Evolutionary conservation across 2,888 invertebrate genomes (phyloP), one percentile per base, ranked within the genome.

Genomic region (Leptopilina drosophilae): DNA sequence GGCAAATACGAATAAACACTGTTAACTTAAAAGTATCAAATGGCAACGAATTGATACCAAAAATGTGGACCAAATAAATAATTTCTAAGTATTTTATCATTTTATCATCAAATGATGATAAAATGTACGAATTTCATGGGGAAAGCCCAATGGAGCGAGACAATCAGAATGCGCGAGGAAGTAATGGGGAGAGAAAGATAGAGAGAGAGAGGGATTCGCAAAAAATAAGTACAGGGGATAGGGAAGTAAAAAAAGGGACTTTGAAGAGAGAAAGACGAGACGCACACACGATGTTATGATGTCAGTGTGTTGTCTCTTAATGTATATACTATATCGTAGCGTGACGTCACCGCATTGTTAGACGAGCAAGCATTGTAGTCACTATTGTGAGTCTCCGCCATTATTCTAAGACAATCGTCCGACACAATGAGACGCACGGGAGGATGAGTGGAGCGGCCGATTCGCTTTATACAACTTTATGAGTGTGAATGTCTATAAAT

Each of bases 401-500:
- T 91, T 91, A 91, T 91, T 91, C 91, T 91, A 91, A 91, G 91
- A 91, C 91, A 91, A 91, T 91, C 91, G 91, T 91, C 91, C 90
- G 89, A 91, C 91, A 91, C 91, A 91, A 91, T 91, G 90, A 91
- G 90, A 90, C 89, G 89, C 89, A 89, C 89, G 89, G 88, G 88
- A 89, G 89, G 87, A 88, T 87, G 89, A 89, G 88, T 87, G 87
- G 87, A 85, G 87, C 80, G 84, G 82, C 84, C 84, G 84, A 84
- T 84, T 85, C 83, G 82, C 83, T 86, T 83, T 85, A 82, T 78
- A 82, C 81, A 78, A 81, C 76, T 84, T 82, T 77, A 78, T 79
- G 82, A 76, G 78, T 80, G 83, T 80, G 81, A 82, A 81, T 83
- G 82, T 81, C 83, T 56, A 53, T 69, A 26, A 69, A 46, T 76